Evolutionary conservation across 2,888 invertebrate genomes (phyloP).

Genomic region (Diadromus collaris): DNA sequence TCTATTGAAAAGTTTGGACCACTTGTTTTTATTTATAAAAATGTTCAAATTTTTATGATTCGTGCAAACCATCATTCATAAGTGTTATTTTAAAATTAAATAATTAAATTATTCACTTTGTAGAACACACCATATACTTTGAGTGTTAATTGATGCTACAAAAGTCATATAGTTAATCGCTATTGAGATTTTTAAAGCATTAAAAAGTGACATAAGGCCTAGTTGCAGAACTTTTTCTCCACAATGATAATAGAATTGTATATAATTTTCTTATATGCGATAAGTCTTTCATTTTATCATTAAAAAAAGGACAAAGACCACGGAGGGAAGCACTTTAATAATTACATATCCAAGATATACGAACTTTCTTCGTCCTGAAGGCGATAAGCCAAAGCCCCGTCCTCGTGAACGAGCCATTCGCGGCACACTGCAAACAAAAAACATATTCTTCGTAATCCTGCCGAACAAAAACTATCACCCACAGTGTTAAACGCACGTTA

Average conservation of each 20-base stretch:
- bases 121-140: background rate
- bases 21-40: background rate
- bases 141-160: background rate
- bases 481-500: constrained; percentile 42
- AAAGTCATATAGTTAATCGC: background rate
- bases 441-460: constrained; percentile 46
- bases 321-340: constrained; percentile 10
- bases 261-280: background rate
- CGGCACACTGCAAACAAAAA: constrained; percentile 84
- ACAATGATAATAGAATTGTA: background rate
- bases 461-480: constrained; percentile 7
- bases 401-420: constrained; percentile 92
- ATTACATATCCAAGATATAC: constrained; percentile 68
- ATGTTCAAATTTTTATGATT: background rate
- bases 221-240: background rate
- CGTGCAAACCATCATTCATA: background rate
- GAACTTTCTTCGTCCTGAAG: constrained; percentile 92
- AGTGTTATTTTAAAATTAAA: background rate
- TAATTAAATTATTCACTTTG: background rate
- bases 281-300: background rate
- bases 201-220: background rate
- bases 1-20: no score
- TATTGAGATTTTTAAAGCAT: background rate
- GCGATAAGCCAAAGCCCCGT: constrained; percentile 90
- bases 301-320: constrained; percentile 14